phyloP scores from a whole-genome alignment of 2,113 vertebrate species.

The Camelus bactrianus region DNA sequence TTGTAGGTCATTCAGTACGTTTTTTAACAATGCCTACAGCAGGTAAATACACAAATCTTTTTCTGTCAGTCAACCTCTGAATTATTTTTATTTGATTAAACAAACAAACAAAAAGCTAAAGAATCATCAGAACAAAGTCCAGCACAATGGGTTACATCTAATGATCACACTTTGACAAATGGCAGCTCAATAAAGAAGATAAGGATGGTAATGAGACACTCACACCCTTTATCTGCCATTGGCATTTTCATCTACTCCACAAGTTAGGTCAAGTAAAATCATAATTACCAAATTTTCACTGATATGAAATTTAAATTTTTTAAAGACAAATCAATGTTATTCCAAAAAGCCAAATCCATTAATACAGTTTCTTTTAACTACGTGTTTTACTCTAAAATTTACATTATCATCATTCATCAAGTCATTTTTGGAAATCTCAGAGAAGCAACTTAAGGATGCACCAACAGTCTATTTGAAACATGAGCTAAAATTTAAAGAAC shows the following conservation, averaged over 20 bases:
- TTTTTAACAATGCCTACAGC: background rate
- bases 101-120: background rate
- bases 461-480: conserved; percentile 54
- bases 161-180: background rate
- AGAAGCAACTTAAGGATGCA: conserved; percentile 46
- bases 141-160: background rate
- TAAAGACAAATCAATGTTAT: background rate
- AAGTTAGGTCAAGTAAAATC: background rate
- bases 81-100: conserved; percentile 49
- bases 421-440: conserved; percentile 52
- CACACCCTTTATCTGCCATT: background rate
- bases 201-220: background rate
- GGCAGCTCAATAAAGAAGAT: background rate
- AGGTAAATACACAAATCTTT: background rate
- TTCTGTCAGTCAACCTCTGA: background rate
- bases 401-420: conserved; percentile 60
- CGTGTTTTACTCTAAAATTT: conserved; percentile 28
- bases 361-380: background rate
- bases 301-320: conserved; percentile 24
- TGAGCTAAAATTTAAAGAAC: conserved; percentile 6
- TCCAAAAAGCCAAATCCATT: background rate
- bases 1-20: background rate
- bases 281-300: background rate
- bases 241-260: background rate
- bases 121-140: background rate